Conservation (phyloP, 2,888 invertebrate genomes). For the Drosophila borealis region DNA sequence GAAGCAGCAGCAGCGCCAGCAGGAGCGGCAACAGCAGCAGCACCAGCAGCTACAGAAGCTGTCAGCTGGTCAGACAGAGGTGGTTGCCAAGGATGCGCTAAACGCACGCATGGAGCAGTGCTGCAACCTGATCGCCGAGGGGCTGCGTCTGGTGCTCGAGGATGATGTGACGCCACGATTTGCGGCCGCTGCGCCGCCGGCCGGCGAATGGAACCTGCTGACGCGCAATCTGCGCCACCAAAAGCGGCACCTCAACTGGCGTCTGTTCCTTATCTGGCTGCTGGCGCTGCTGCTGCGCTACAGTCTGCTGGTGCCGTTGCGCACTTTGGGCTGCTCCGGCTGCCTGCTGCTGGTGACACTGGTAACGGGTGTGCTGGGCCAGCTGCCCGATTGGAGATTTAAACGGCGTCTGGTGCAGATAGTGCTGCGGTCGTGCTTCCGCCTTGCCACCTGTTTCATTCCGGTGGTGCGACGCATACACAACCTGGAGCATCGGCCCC, state of each 20-base stretch:
- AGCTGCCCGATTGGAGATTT: conserved; percentile 42
- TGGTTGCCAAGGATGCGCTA: conserved; percentile 23
- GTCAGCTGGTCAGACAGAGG: background rate
- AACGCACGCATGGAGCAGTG: conserved; percentile 41
- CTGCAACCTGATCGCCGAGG: conserved; percentile 43
- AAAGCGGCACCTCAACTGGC: conserved; percentile 32
- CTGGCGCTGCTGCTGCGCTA: conserved; percentile 48
- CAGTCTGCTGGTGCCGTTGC: conserved; percentile 48
- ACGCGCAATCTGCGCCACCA: conserved; percentile 48
- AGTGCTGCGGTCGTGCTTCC: conserved; percentile 94
- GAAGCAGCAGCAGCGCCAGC: background rate
- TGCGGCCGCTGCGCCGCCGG: conserved; percentile 36
- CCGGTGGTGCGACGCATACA: conserved; percentile 93
- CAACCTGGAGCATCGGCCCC: conserved; percentile 92
- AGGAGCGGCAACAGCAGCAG: no score
- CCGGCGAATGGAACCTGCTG: conserved; percentile 57
- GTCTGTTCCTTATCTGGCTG: conserved; percentile 44
- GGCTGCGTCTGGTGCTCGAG: conserved; percentile 51
- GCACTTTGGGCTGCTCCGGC: conserved; percentile 21
- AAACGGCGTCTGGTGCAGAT: conserved; percentile 89
- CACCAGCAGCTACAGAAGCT: background rate
- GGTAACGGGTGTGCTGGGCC: conserved; percentile 45
- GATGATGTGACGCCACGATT: conserved; percentile 62
- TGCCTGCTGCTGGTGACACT: conserved; percentile 44
- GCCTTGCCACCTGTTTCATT: conserved; percentile 94